phyloP scores from a whole-genome alignment of 2,888 invertebrate species.

The Torymus texanus region DNA sequence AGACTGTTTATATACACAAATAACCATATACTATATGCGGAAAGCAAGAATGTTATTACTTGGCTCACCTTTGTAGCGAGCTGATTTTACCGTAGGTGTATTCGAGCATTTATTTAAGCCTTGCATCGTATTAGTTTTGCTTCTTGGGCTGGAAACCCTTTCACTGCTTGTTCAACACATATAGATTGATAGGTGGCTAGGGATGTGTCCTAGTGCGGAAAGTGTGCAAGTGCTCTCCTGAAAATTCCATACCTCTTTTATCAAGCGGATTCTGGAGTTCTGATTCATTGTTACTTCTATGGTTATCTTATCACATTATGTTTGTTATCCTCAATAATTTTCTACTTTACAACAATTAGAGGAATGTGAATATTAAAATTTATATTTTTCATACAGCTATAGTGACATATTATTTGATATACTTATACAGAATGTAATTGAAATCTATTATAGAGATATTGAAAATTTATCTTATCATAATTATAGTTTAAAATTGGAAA shows the following conservation, averaged over 20 bases:
- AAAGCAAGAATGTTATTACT: constrained; percentile 71
- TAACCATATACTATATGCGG: constrained; percentile 62
- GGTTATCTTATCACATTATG: constrained; percentile 4
- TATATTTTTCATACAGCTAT: no score
- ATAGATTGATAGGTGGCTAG: constrained; percentile 72
- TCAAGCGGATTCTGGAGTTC: constrained; percentile 28
- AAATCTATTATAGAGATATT: no score
- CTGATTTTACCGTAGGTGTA: constrained; percentile 73
- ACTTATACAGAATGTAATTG: not conserved
- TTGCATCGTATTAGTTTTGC: constrained; percentile 76
- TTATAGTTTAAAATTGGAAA: no score
- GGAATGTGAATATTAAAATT: no score
- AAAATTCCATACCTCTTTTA: constrained; percentile 27
- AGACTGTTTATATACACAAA: constrained; percentile 66
- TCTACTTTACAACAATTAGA: no score
- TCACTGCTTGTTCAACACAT: constrained; percentile 74
- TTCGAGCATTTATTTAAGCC: constrained; percentile 73
- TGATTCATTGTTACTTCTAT: not conserved
- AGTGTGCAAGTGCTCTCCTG: constrained; percentile 72
- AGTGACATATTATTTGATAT: no score
- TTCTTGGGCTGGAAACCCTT: constrained; percentile 75
- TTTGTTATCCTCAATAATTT: no score
- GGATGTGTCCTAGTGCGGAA: constrained; percentile 73
- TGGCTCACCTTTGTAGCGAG: constrained; percentile 74
- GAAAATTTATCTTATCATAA: no score